Evolutionary conservation across 2,888 invertebrate species (phyloP).

Genomic region (Bibio marci): DNA sequence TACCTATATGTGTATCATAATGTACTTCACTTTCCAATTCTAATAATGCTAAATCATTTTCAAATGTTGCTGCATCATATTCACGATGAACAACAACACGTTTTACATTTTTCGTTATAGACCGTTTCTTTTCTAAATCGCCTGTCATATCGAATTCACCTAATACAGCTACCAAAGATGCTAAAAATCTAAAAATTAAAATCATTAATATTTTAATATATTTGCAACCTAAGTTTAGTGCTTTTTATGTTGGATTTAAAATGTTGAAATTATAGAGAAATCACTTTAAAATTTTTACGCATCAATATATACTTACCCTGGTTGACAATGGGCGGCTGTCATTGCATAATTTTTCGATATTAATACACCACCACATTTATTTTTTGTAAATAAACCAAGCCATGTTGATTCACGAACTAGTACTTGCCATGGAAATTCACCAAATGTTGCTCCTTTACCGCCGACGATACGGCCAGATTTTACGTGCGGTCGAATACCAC

Average conservation of each 20-base stretch:
- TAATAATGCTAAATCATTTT: conserved; percentile 75
- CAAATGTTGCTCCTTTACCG: conserved; percentile 71
- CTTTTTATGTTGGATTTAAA: neutral
- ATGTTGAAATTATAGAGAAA: neutral
- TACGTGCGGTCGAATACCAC: conserved; percentile 67
- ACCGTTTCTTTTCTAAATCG: conserved; percentile 58
- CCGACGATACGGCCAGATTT: conserved; percentile 75
- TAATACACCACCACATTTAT: conserved; percentile 90
- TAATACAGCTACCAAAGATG: conserved; percentile 76
- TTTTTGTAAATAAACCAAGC: conserved; percentile 85
- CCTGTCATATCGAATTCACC: conserved; percentile 84
- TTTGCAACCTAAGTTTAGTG: neutral
- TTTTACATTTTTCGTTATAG: conserved; percentile 66
- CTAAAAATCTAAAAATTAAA: conserved; percentile 45
- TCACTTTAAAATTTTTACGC: neutral
- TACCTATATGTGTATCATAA: conserved; percentile 71
- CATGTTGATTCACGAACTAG: conserved; percentile 82
- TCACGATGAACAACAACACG: conserved; percentile 76
- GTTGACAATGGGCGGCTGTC: conserved; percentile 90
- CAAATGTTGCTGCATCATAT: conserved; percentile 81
- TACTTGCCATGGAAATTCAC: conserved; percentile 89
- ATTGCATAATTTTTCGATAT: conserved; percentile 74
- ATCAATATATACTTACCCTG: conserved; percentile 57
- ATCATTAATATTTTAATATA: conserved; percentile 1
- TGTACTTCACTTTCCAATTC: conserved; percentile 69